A percentile compares a stretch with the other conserved stretches of the same genome.
These are phyloP conservation scores for Actinemys pallida DNA, from an alignment of 2,113 vertebrate species.

Conservation along the genomic window DNA sequence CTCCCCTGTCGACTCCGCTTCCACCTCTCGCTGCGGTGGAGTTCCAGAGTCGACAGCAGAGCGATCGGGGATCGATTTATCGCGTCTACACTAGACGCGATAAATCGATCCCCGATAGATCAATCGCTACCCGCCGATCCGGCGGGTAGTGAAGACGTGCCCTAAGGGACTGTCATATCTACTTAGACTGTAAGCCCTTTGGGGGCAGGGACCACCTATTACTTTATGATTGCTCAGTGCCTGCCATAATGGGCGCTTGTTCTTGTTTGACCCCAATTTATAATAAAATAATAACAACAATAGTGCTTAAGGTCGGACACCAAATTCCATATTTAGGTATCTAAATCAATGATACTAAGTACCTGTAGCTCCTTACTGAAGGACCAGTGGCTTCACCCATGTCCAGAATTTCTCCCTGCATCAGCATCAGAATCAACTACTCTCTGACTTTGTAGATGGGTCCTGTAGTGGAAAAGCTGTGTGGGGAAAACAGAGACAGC, in stretches of 20 bases:
- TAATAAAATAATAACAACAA: not conserved
- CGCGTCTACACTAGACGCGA: too few species aligned
- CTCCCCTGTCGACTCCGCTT: too few species aligned
- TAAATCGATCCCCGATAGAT: too few species aligned
- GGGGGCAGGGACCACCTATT: not conserved
- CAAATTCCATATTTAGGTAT: not conserved
- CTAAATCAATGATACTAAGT: not conserved
- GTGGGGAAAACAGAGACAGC: not conserved
- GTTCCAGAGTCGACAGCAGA: too few species aligned
- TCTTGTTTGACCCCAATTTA: not conserved
- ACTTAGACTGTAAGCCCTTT: not conserved
- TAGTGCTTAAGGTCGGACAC: not conserved
- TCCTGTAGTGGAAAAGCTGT: not conserved
- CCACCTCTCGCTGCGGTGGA: too few species aligned
- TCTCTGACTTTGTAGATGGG: not conserved
- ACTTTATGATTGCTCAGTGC: not conserved
- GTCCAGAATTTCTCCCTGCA: not conserved
- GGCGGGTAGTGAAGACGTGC: too few species aligned
- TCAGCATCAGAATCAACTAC: not conserved
- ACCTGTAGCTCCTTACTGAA: not conserved
- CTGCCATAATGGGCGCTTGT: not conserved
- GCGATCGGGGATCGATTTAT: too few species aligned
- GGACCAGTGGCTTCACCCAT: not conserved
- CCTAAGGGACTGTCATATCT: not conserved
- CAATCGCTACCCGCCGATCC: too few species aligned